Evolutionary conservation across 2,113 vertebrate species (phyloP), one percentile per base, ranked within the genome.

Genomic region (Australoheros scitulus): DNA sequence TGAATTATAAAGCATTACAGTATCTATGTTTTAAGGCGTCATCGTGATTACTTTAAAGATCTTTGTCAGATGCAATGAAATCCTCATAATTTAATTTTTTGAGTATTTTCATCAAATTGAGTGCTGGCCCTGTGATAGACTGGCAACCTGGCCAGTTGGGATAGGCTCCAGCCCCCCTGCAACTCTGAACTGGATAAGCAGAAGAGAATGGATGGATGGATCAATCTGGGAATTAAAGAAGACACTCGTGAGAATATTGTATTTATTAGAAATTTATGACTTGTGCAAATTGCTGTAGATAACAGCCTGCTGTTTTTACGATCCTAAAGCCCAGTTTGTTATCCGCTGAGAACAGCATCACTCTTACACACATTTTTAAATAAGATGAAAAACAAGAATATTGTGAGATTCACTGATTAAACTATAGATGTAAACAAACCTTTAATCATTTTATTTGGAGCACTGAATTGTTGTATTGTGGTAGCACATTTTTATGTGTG

Each of bases 1-100:
- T 85, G 90, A 59, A 89, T 55, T 88, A 89, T 79, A 88, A 84
- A 81, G 85, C 78, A 65, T 61, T 26, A 74, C 70, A 84, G 81
- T 74, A 83, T 75, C 78, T 61, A 79, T 87, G 60, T 77, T 61
- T 87, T 24, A 61, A 82, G 47, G 47, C 18, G 3, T 86, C 58
- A 55, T 59, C 70, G 41, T 80, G 76, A 76, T 56, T 22, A 26
- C n/a, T 76, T 74, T 32, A 77, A 80, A 82, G 79, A 76, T 52
- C 32, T 70, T 50, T 68, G 63, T 88, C 57, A 50, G 32, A 56
- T 3, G 9, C 10, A 88, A 72, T 72, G 6, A 82, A 72, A 36
- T 61, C 24, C 26, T 61, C 13, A 17, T 59, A 22, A 57, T 77
- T 80, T 2, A 1, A 0, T 32, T 72, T 52, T 50, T 52, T 52